Conservation (phyloP, 2,888 invertebrate species). For the Mycalesis mineus region DNA sequence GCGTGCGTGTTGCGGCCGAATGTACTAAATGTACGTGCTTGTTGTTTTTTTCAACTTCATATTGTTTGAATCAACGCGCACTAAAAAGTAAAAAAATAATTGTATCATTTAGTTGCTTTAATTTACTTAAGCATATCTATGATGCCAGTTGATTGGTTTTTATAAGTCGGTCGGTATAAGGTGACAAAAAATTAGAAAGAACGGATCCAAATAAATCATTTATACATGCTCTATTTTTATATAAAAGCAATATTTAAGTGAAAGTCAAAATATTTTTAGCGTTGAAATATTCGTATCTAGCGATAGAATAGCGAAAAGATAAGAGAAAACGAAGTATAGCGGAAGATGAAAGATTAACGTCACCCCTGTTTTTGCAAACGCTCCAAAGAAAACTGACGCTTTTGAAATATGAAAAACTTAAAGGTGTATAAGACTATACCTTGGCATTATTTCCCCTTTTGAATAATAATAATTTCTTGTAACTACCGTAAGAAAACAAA, state of each 20-base stretch:
- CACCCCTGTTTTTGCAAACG: conserved; percentile 45
- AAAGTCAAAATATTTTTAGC: too few relatives aligned
- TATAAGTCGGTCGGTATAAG: too few relatives aligned
- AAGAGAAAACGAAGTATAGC: neutral
- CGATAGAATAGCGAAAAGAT: neutral
- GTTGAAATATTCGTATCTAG: neutral
- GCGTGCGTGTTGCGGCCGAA: conserved; percentile 6
- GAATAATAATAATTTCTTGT: too few relatives aligned
- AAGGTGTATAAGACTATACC: neutral
- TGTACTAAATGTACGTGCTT: neutral
- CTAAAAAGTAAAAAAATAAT: neutral
- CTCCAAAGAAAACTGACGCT: conserved; percentile 39
- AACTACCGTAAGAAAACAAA: too few relatives aligned
- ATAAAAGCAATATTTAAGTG: too few relatives aligned
- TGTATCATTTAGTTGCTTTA: too few relatives aligned
- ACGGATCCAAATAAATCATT: too few relatives aligned
- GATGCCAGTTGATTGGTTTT: too few relatives aligned
- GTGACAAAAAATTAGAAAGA: too few relatives aligned
- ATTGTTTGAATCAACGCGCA: neutral
- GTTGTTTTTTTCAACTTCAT: neutral
- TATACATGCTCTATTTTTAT: too few relatives aligned
- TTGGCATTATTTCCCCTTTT: neutral
- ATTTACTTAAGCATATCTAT: too few relatives aligned
- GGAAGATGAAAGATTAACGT: conserved; percentile 44
- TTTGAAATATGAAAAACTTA: conserved; percentile 20